These are phyloP conservation scores for Trichopria drosophilae DNA, from an alignment of 2,888 invertebrate species.

Conservation along the genomic window DNA sequence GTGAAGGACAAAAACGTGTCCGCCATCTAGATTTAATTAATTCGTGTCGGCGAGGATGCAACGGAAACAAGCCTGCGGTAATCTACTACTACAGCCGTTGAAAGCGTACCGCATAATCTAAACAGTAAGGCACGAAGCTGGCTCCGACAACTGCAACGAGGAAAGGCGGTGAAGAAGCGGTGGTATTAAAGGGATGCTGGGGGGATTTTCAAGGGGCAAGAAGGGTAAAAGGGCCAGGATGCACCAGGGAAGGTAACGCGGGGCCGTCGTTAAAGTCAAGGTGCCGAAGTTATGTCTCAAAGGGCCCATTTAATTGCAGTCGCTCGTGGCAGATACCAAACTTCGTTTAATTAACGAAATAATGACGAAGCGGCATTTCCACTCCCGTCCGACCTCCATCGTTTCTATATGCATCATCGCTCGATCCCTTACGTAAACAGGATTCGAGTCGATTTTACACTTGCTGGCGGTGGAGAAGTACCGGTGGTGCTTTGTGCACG, in stretches of 20 bases:
- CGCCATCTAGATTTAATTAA: constrained; percentile 39
- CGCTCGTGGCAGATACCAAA: constrained; percentile 44
- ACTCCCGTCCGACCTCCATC: constrained; percentile 23
- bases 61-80: too few species aligned
- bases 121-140: constrained; percentile 34
- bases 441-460: too few species aligned
- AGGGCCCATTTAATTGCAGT: constrained; percentile 47
- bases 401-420: constrained; percentile 22
- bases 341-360: constrained; percentile 54
- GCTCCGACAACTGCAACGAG: background rate
- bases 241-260: constrained; percentile 7
- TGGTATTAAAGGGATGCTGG: background rate
- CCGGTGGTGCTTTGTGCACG: too few species aligned
- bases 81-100: too few species aligned
- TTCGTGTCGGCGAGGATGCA: constrained; percentile 26
- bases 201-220: too few species aligned
- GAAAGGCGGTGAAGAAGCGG: too few species aligned
- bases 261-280: constrained; percentile 43
- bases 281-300: constrained; percentile 45
- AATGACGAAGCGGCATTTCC: constrained; percentile 38
- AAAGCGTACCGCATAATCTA: constrained; percentile 38
- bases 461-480: too few species aligned
- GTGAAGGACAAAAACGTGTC: too few species aligned
- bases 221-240: background rate
- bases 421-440: too few species aligned